These are phyloP conservation scores for Tragelaphus oryx DNA, from an alignment of 2,797 vertebrate species.

Conservation along the genomic window DNA sequence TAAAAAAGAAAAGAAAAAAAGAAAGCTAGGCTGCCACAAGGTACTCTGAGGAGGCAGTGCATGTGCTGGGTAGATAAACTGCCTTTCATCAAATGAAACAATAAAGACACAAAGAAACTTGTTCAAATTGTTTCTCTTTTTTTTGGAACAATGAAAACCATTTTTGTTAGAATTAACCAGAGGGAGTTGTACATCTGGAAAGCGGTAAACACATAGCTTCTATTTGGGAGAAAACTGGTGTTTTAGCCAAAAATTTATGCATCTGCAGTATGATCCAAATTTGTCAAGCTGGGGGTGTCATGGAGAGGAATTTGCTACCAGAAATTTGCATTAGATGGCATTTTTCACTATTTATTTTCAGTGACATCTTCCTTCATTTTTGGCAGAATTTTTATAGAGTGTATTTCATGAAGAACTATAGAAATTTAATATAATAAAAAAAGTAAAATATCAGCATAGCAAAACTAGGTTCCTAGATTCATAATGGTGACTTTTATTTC, in stretches of 20 bases:
- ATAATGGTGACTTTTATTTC: background rate
- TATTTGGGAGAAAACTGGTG: conserved; percentile 50
- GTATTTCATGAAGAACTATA: background rate
- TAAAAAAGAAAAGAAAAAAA: conserved; percentile 76
- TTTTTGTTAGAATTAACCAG: conserved; percentile 76
- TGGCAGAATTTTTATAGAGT: background rate
- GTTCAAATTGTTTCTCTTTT: conserved; percentile 61
- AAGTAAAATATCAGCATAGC: background rate
- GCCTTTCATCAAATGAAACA: conserved; percentile 72
- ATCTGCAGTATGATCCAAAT: conserved; percentile 67
- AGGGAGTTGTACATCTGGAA: conserved; percentile 76
- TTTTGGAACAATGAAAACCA: conserved; percentile 68
- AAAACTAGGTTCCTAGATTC: background rate
- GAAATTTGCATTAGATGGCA: conserved; percentile 33
- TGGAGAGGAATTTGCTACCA: conserved; percentile 29
- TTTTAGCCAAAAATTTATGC: conserved; percentile 66
- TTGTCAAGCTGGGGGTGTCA: conserved; percentile 47
- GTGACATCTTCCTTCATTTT: background rate
- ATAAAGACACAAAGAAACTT: conserved; percentile 75
- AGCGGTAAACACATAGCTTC: conserved; percentile 46
- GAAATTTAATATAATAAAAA: background rate
- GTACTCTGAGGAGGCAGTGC: conserved; percentile 59
- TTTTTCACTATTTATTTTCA: conserved; percentile 54
- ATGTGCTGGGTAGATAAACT: conserved; percentile 69
- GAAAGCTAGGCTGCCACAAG: conserved; percentile 69